Evolutionary conservation across 2,113 vertebrate species (phyloP).

Genomic region (Neolamprologus tretocephalus): DNA sequence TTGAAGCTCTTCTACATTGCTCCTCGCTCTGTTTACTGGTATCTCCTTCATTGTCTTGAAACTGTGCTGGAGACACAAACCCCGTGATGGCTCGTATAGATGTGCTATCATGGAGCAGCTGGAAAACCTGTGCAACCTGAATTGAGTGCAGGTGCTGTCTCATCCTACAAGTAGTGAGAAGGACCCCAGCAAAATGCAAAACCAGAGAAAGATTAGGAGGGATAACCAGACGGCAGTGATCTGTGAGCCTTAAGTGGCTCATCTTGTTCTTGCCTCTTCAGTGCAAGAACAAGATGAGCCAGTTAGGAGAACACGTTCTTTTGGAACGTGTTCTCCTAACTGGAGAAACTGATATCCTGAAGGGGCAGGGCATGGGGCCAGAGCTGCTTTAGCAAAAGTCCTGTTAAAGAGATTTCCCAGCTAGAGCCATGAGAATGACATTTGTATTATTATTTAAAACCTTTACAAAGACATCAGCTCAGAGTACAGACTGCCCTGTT

Average conservation of each 20-base stretch:
- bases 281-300: too few relatives aligned
- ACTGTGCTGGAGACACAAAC: fast-evolving
- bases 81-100: fast-evolving
- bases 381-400: neutral
- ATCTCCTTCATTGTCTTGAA: neutral
- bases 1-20: neutral
- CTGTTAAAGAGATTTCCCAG: neutral
- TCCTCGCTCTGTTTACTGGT: neutral
- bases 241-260: neutral
- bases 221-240: fast-evolving
- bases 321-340: neutral
- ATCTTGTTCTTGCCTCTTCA: neutral
- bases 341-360: neutral
- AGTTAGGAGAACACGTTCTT: neutral
- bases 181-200: neutral
- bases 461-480: neutral
- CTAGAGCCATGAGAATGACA: neutral
- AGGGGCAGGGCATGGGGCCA: neutral
- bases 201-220: neutral
- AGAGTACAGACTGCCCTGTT: neutral
- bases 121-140: neutral
- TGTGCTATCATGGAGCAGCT: neutral
- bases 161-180: fast-evolving
- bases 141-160: fast-evolving
- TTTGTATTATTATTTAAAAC: neutral